phyloP scores from a whole-genome alignment of 2,888 invertebrate species.

The Mythimna loreyi region DNA sequence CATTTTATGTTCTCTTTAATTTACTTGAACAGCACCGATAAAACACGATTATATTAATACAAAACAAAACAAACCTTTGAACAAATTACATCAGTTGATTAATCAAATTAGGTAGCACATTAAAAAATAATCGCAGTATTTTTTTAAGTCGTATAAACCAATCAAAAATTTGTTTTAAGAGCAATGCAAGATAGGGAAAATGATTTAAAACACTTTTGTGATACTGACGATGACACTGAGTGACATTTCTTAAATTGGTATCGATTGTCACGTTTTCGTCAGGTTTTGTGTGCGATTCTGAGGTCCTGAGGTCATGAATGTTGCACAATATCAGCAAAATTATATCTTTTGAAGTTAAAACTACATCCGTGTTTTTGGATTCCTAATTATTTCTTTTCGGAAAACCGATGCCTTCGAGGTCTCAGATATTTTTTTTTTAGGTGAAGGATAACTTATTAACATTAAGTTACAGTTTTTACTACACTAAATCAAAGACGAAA shows the following conservation, averaged over 20 bases:
- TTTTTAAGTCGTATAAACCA: constrained; percentile 33
- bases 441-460: too few species aligned
- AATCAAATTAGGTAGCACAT: constrained; percentile 54
- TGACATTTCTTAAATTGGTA: constrained; percentile 14
- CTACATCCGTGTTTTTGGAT: neutral
- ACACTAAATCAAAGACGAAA: too few species aligned
- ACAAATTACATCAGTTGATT: constrained; percentile 61
- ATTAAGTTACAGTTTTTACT: too few species aligned
- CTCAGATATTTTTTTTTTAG: too few species aligned
- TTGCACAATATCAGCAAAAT: neutral
- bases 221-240: neutral
- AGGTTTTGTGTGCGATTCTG: constrained; percentile 8
- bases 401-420: too few species aligned
- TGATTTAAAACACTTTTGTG: constrained; percentile 36
- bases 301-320: constrained; percentile 21
- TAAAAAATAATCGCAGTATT: constrained; percentile 40
- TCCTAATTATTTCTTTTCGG: too few species aligned
- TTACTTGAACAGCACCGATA: constrained; percentile 50
- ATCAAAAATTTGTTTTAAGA: constrained; percentile 32
- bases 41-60: constrained; percentile 42
- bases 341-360: neutral
- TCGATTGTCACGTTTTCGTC: constrained; percentile 4
- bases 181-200: constrained; percentile 30
- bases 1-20: constrained; percentile 49
- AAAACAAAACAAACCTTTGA: constrained; percentile 47